Percentiles rank a stretch among this genome's conserved stretches.
Conservation (phyloP, 2,888 invertebrate species). For the Drosophila limbata region DNA sequence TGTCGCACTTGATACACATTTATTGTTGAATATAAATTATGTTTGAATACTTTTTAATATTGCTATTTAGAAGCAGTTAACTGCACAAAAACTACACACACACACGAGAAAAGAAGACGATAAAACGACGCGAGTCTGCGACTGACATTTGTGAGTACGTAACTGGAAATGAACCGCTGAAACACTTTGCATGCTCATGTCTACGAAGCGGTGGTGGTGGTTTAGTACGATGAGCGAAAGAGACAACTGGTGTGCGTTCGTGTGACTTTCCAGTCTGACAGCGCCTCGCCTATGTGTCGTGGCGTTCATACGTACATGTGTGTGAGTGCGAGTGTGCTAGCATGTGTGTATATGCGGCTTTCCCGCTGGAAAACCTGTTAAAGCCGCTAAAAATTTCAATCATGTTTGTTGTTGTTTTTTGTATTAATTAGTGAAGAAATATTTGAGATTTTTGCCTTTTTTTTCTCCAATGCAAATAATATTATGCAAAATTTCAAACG, state of each 20-base stretch:
- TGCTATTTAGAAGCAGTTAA: slow-evolving; percentile 45
- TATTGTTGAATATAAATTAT: slow-evolving; percentile 34
- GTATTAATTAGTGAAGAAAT: slow-evolving; percentile 77
- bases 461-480: slow-evolving; percentile 60
- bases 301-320: slow-evolving; percentile 33
- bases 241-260: slow-evolving; percentile 59
- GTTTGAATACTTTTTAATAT: slow-evolving; percentile 53
- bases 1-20: slow-evolving; percentile 43
- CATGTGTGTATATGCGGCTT: slow-evolving; percentile 55
- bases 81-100: slow-evolving; percentile 61
- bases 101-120: slow-evolving; percentile 57
- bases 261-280: slow-evolving; percentile 66
- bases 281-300: slow-evolving; percentile 70
- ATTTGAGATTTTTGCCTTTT: slow-evolving; percentile 74
- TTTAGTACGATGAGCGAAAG: slow-evolving; percentile 47
- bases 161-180: slow-evolving; percentile 78
- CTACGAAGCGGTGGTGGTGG: slow-evolving; percentile 56
- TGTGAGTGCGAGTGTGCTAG: slow-evolving; percentile 60
- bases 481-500: slow-evolving; percentile 69
- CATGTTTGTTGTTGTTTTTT: slow-evolving; percentile 74
- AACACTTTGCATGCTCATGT: slow-evolving; percentile 69
- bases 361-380: slow-evolving; percentile 78
- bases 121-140: slow-evolving; percentile 70
- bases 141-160: slow-evolving; percentile 70
- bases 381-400: slow-evolving; percentile 77